Conservation (phyloP, 2,797 vertebrate species). For the Myotis daubentonii region DNA sequence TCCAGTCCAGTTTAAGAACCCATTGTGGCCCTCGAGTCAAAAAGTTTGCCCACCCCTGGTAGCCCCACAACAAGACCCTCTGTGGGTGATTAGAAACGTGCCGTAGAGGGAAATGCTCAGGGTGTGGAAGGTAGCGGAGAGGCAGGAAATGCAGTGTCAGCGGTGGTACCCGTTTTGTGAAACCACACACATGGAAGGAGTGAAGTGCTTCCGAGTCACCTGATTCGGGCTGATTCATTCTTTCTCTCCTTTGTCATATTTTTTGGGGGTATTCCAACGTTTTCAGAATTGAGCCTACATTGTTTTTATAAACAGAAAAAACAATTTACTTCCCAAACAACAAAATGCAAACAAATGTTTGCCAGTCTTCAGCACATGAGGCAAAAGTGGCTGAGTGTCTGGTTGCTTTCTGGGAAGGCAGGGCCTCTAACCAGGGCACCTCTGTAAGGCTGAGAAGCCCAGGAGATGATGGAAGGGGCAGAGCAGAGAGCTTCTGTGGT, state of each 20-base stretch:
- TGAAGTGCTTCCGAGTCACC: not conserved
- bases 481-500: not conserved
- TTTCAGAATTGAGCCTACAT: not conserved
- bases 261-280: not conserved
- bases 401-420: not conserved
- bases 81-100: not conserved
- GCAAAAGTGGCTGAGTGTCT: fast-evolving
- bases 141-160: not conserved
- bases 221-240: not conserved
- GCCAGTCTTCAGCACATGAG: not conserved
- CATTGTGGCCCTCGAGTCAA: too few species aligned
- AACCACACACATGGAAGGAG: not conserved
- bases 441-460: not conserved
- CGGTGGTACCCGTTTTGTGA: not conserved
- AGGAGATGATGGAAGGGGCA: too few species aligned
- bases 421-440: fast-evolving
- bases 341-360: not conserved
- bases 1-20: too few species aligned
- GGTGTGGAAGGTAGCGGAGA: not conserved
- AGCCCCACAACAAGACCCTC: not conserved
- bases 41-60: too few species aligned
- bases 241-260: not conserved
- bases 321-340: not conserved
- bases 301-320: not conserved
- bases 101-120: not conserved